Conservation (phyloP, 37 sponge, comb jelly and placozoan genomes). For the Ianthella basta region DNA sequence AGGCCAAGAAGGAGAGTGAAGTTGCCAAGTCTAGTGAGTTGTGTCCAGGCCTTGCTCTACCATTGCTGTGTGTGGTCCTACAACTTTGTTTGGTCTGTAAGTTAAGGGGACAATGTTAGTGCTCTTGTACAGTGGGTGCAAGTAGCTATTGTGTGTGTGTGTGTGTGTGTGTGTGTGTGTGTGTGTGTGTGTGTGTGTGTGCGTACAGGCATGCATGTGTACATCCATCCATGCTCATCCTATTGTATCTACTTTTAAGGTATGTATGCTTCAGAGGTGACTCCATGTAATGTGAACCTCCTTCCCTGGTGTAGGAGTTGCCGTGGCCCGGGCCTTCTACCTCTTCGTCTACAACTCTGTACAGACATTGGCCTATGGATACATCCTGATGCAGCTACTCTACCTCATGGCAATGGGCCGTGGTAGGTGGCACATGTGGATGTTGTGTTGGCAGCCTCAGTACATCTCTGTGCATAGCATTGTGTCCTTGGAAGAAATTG, state of each 20-base stretch:
- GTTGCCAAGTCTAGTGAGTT: constrained; percentile 3
- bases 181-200: constrained; percentile 1
- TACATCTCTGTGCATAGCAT: too few species aligned
- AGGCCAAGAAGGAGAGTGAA: background rate
- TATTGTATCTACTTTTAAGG: too few species aligned
- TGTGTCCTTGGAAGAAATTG: too few species aligned
- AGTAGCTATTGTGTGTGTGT: constrained; percentile 36
- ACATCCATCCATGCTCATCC: background rate
- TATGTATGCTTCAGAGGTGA: too few species aligned
- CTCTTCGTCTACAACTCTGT: constrained; percentile 65
- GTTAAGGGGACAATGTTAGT: background rate
- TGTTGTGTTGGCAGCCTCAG: too few species aligned
- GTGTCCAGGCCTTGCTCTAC: constrained; percentile 12
- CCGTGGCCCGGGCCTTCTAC: constrained; percentile 34
- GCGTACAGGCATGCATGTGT: background rate
- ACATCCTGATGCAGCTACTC: too few species aligned
- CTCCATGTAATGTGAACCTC: background rate
- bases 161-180: constrained; percentile 21
- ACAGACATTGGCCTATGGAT: background rate
- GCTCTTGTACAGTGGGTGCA: too few species aligned
- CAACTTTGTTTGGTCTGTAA: background rate
- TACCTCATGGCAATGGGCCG: too few species aligned
- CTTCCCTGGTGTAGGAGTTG: background rate
- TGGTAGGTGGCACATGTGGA: too few species aligned
- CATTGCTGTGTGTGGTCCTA: background rate